Base-by-base conservation (phyloP, 1,140 invertebrate species). In the Drosophila funebris region DNA sequence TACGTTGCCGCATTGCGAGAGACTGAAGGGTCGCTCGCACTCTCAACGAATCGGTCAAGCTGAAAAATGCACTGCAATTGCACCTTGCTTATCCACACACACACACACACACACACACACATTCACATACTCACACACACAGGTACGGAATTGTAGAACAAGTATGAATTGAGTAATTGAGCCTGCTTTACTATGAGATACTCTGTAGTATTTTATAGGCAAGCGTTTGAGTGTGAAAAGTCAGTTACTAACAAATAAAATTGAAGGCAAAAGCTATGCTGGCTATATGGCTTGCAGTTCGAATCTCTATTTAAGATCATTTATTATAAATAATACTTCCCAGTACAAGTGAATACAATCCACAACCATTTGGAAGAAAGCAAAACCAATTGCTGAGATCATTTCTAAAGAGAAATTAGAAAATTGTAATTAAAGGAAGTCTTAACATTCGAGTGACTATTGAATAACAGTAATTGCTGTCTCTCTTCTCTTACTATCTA, bases 51-150 rank as follows among this genome's bases (percentile, higher is more conserved):
- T 88, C 84, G 83, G 84, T 89, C 84, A 88, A 88, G 84, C 83
- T 89, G 83, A 88, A 88, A 88, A 88, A 83, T 87, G 54, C 69
- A 66, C 72, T 87, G 83, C 83, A 88, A 87, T 88, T 87, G 83
- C 83, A 87, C 83, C 83, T 87, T 82, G 78, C 54, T 60, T 41
- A 62, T 58, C 58, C 33, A 37, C 14, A 67, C 24, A 67, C 36
- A 53, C 16, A 58, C 53, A 78, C 61, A 73, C 29, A 73, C 33
- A 61, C 33, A 80, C 46, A 57, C 41, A 70, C 14, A 27, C 24
- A 41, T 33, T n/a, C 61, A 37, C 39, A 73, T 27, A 56, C 11
- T 0, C 0, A 72, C 14, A 9, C 9, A 13, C 22, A 27, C 44
- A 48, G 6, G 6, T 27, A 48, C 22, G 29, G n/a, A 29, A 48